These are phyloP conservation scores for Dendrocincla fuliginosa DNA, from an alignment of 2,797 vertebrate species.

Conservation along the genomic window DNA sequence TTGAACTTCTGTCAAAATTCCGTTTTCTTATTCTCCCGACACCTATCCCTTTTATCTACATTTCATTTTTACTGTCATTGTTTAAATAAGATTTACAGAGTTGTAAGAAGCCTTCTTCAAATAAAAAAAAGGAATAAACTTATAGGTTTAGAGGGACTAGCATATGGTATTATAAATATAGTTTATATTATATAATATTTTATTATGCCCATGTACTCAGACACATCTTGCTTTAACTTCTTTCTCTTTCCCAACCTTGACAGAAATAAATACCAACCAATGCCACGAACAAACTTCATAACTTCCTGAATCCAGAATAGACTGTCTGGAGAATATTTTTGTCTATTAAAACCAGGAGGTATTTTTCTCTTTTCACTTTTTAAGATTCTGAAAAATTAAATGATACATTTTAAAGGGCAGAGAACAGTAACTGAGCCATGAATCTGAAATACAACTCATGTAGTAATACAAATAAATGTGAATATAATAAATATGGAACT, in stretches of 20 bases:
- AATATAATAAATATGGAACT: constrained; percentile 13
- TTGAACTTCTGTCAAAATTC: background rate
- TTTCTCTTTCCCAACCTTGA: background rate
- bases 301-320: background rate
- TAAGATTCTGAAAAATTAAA: background rate
- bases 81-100: background rate
- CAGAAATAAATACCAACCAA: background rate
- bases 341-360: background rate
- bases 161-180: background rate
- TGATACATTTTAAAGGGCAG: background rate
- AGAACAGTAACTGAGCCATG: background rate
- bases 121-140: background rate
- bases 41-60: background rate
- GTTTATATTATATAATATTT: background rate
- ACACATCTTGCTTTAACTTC: background rate
- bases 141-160: background rate
- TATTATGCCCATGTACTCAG: background rate
- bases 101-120: background rate
- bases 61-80: background rate
- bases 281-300: background rate
- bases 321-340: background rate
- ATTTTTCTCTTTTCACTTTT: background rate
- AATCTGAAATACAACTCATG: background rate
- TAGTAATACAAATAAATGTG: background rate
- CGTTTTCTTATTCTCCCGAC: background rate